These are phyloP conservation scores for Xerus inauris DNA, from an alignment of 2,113 vertebrate genomes.

Conservation along the genomic window DNA sequence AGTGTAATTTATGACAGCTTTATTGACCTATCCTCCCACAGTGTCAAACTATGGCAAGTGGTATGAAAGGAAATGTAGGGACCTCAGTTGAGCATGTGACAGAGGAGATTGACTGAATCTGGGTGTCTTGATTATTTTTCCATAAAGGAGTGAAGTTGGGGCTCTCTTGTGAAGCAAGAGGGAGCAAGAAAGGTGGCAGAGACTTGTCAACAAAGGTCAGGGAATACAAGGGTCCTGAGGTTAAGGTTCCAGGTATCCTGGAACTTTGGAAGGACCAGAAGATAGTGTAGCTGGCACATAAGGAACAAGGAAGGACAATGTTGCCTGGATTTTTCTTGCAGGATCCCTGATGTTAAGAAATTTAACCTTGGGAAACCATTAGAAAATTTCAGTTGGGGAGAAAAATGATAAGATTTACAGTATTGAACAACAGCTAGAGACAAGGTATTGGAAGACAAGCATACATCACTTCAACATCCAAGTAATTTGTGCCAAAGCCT, in stretches of 20 bases:
- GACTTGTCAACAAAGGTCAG: background rate
- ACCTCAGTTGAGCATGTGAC: background rate
- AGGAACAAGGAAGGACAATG: fast-evolving
- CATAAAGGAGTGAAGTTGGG: background rate
- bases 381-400: background rate
- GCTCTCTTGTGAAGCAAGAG: background rate
- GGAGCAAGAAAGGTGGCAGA: background rate
- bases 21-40: background rate
- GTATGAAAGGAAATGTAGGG: background rate
- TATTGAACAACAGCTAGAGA: background rate
- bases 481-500: conserved; percentile 22
- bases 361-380: background rate
- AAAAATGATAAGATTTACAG: background rate
- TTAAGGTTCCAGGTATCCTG: background rate
- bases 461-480: background rate
- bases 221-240: background rate
- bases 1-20: too few species aligned
- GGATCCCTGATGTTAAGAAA: background rate
- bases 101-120: background rate
- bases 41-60: background rate
- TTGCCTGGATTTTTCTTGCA: background rate
- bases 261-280: background rate
- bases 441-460: background rate
- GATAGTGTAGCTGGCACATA: background rate
- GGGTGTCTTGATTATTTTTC: background rate